Conservation (phyloP, 2,888 invertebrate species). For the Rotaria magnacalcarata region DNA sequence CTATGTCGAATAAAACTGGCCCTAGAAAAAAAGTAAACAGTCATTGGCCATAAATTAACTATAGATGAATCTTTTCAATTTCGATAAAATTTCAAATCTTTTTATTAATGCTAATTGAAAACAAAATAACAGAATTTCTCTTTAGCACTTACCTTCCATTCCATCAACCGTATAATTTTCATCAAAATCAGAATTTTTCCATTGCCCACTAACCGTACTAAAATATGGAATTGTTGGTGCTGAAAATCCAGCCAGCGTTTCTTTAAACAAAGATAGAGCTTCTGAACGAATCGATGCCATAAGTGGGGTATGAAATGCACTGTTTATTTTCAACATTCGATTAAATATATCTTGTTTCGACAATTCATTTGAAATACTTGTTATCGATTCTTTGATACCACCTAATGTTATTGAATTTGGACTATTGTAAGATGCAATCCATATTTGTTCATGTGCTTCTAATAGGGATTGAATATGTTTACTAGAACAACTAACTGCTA, state of each 20-base stretch:
- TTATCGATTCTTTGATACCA: background rate
- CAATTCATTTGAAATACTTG: background rate
- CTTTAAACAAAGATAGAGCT: background rate
- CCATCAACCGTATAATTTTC: slow-evolving; percentile 15
- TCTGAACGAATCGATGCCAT: background rate
- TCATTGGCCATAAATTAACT: background rate
- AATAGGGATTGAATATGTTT: background rate
- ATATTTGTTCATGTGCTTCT: background rate
- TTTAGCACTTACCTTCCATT: background rate
- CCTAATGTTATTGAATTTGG: background rate
- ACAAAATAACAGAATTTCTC: background rate
- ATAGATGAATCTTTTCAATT: no score
- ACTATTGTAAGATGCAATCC: slow-evolving; percentile 18
- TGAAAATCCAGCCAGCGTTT: slow-evolving; percentile 1
- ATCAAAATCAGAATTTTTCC: background rate
- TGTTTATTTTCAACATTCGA: slow-evolving; percentile 1
- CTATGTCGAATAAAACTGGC: background rate
- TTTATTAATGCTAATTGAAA: no score
- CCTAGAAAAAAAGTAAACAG: background rate
- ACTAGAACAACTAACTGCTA: background rate
- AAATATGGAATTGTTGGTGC: background rate
- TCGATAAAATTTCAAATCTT: no score
- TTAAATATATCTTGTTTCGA: background rate
- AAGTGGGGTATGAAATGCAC: slow-evolving; percentile 18
- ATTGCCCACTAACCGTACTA: slow-evolving; percentile 7